Conservation (phyloP, 2,888 invertebrate genomes). For the Calameuta pallipes region DNA sequence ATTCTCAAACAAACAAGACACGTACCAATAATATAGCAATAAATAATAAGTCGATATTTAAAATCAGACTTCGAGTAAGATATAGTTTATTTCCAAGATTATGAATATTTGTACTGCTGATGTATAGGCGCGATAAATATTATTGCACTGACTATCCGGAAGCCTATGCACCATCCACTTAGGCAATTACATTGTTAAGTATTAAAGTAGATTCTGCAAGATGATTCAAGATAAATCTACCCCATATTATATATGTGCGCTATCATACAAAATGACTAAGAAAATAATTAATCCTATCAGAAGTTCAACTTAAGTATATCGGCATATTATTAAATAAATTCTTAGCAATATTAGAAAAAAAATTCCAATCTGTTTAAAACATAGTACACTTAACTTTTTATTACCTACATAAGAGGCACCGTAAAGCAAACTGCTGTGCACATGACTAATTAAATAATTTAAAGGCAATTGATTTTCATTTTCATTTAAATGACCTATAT, state of each 20-base stretch:
- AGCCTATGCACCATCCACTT: conserved; percentile 44
- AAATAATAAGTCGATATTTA: neutral
- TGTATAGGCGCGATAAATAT: neutral
- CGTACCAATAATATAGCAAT: neutral
- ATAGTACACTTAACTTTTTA: neutral
- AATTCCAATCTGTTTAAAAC: neutral
- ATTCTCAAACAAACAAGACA: no score
- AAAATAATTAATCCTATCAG: neutral
- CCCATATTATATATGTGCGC: neutral
- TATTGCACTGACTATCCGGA: conserved; percentile 30
- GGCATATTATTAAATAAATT: neutral
- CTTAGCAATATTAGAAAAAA: neutral
- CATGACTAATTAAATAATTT: neutral
- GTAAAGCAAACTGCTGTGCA: neutral
- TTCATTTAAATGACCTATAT: neutral
- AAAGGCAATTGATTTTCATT: neutral
- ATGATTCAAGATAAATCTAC: conserved; percentile 28
- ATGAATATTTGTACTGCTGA: neutral
- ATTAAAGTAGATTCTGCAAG: conserved; percentile 40
- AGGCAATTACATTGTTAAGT: conserved; percentile 52
- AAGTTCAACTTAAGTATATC: neutral
- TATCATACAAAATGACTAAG: neutral
- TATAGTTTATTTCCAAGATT: neutral
- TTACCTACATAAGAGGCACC: neutral
- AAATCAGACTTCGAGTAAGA: neutral